phyloP scores from a whole-genome alignment of 2,888 invertebrate species.

The Drosophila suboccidentalis region DNA sequence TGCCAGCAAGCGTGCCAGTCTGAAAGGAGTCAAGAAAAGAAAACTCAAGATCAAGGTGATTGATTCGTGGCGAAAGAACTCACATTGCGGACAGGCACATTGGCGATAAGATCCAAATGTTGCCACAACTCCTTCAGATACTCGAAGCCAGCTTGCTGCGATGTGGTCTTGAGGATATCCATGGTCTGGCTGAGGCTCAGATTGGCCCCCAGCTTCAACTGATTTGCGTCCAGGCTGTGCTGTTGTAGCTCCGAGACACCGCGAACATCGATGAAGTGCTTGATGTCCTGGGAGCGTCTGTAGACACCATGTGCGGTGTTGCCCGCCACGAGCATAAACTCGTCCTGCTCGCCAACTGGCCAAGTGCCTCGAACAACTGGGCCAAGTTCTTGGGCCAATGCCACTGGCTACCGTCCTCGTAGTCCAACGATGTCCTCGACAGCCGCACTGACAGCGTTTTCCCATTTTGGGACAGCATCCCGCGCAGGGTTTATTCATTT shows the following conservation, averaged over 20 bases:
- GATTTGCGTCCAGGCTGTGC: slow-evolving; percentile 79
- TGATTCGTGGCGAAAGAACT: slow-evolving; percentile 67
- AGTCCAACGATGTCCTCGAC: slow-evolving; percentile 49
- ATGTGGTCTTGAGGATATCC: slow-evolving; percentile 81
- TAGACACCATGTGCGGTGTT: slow-evolving; percentile 91
- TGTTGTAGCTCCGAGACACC: slow-evolving; percentile 87
- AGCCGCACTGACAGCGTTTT: slow-evolving; percentile 81
- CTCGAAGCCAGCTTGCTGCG: slow-evolving; percentile 86
- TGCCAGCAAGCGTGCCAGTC: slow-evolving; percentile 90
- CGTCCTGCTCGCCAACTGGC: slow-evolving; percentile 72
- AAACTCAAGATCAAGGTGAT: not conserved
- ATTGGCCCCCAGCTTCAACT: slow-evolving; percentile 82
- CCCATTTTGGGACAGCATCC: slow-evolving; percentile 84
- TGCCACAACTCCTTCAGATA: slow-evolving; percentile 86
- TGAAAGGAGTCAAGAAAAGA: slow-evolving; percentile 74
- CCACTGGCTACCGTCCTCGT: slow-evolving; percentile 77
- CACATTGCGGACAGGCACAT: slow-evolving; percentile 89
- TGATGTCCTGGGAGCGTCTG: slow-evolving; percentile 76
- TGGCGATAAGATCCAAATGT: slow-evolving; percentile 89
- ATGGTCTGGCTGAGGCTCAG: slow-evolving; percentile 87
- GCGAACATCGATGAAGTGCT: slow-evolving; percentile 89
- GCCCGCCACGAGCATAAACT: slow-evolving; percentile 90
- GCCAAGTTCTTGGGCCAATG: slow-evolving; percentile 73
- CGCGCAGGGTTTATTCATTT: slow-evolving; percentile 62
- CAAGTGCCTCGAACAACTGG: slow-evolving; percentile 82